phyloP scores from a whole-genome alignment of 2,113 vertebrate species.

The Protobothrops mucrosquamatus region DNA sequence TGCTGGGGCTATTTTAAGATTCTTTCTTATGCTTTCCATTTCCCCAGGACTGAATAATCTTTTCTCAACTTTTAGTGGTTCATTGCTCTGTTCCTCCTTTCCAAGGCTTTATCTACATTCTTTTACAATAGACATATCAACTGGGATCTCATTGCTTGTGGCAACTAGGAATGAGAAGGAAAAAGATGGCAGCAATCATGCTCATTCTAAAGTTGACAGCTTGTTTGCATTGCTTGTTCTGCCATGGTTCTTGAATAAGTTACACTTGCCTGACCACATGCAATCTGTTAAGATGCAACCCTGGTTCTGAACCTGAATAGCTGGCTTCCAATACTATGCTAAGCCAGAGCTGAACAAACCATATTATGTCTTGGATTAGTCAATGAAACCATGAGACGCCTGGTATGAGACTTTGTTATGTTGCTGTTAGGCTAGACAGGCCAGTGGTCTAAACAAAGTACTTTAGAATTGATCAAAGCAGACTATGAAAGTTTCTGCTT shows the following conservation, averaged over 20 bases:
- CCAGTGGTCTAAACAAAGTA: neutral
- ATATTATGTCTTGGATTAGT: neutral
- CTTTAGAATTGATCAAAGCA: neutral
- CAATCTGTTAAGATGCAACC: neutral
- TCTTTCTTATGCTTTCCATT: neutral
- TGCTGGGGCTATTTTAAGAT: neutral
- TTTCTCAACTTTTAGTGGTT: neutral
- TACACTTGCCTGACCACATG: neutral
- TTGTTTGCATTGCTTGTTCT: neutral
- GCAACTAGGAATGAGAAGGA: too few species aligned
- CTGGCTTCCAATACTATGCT: neutral
- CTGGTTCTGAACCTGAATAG: neutral
- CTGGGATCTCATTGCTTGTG: neutral
- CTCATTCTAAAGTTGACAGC: too few species aligned
- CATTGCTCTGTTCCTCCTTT: neutral
- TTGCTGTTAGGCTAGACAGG: neutral
- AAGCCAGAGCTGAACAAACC: neutral
- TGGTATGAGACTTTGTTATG: neutral
- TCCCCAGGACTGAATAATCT: neutral
- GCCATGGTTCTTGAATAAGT: neutral
- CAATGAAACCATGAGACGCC: neutral
- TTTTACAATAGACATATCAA: neutral
- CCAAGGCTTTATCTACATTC: too few species aligned
- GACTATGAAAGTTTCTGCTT: neutral
- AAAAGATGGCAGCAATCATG: too few species aligned